Evolutionary conservation across 1,140 invertebrate species (phyloP).

Genomic region (Hylaeus anthracinus): DNA sequence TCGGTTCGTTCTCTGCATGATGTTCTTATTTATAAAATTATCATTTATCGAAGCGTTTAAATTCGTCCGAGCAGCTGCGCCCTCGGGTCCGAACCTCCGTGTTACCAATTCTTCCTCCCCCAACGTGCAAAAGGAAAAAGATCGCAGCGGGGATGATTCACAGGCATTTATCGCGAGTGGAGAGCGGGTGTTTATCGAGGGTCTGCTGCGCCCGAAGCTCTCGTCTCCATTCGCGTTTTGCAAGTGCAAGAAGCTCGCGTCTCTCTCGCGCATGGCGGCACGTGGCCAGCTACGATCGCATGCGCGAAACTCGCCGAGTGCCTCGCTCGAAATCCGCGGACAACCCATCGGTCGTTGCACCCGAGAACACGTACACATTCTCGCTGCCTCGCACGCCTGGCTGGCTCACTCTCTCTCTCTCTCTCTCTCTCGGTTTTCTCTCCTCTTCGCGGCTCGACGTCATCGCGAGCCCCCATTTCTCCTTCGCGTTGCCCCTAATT

Average conservation of each 20-base stretch:
- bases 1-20: no score
- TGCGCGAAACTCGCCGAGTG: slow-evolving; percentile 59
- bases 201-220: no score
- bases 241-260: not conserved
- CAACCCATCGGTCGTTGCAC: slow-evolving; percentile 71
- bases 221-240: no score
- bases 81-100: no score
- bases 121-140: no score
- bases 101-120: no score
- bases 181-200: no score
- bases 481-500: not conserved
- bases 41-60: no score
- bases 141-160: no score
- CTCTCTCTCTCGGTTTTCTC: slow-evolving; percentile 54
- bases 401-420: slow-evolving; percentile 45
- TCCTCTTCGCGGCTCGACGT: slow-evolving; percentile 18
- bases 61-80: no score
- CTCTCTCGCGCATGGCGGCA: not conserved
- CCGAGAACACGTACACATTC: slow-evolving; percentile 28
- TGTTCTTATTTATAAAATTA: no score
- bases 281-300: slow-evolving; percentile 35
- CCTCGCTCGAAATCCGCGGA: slow-evolving; percentile 69
- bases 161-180: no score
- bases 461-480: not conserved
- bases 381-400: slow-evolving; percentile 23